A percentile compares a stretch with the other conserved stretches of the same genome.
phyloP scores from a whole-genome alignment of 2,797 vertebrate genomes.

The Sorex maritimensis region DNA sequence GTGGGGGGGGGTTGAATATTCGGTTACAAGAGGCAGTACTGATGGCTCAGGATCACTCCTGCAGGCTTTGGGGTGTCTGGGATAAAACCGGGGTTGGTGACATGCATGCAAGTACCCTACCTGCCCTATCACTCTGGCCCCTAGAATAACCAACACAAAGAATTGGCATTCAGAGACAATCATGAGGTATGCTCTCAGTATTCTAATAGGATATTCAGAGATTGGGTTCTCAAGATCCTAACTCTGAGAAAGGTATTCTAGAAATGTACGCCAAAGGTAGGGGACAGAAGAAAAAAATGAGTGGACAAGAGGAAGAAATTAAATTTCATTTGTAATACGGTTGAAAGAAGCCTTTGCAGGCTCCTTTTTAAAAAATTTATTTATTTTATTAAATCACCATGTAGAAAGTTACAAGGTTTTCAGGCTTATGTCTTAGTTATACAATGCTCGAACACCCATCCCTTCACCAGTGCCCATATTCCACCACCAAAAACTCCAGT shows the following conservation, averaged over 20 bases:
- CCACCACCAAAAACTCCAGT: no score
- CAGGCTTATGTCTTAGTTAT: no score
- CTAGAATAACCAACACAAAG: neutral
- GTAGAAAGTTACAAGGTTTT: no score
- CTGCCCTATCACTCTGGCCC: neutral
- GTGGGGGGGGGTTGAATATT: no score
- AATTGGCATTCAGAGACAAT: neutral
- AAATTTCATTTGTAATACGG: neutral
- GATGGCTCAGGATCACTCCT: neutral
- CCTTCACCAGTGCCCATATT: no score
- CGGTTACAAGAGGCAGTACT: neutral
- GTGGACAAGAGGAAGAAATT: neutral
- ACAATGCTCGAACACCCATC: no score
- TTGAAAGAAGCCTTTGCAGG: neutral
- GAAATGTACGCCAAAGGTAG: neutral
- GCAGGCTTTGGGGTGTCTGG: no score
- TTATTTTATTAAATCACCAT: no score
- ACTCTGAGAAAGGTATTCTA: conserved; percentile 19
- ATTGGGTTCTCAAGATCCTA: neutral
- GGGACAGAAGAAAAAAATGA: neutral
- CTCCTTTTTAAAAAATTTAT: no score
- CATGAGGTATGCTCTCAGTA: neutral
- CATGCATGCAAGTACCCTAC: neutral
- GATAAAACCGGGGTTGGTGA: neutral
- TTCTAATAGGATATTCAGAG: neutral